Base-by-base conservation (phyloP, 2,113 vertebrate species). In the Hydrochoerus hydrochaeris region DNA sequence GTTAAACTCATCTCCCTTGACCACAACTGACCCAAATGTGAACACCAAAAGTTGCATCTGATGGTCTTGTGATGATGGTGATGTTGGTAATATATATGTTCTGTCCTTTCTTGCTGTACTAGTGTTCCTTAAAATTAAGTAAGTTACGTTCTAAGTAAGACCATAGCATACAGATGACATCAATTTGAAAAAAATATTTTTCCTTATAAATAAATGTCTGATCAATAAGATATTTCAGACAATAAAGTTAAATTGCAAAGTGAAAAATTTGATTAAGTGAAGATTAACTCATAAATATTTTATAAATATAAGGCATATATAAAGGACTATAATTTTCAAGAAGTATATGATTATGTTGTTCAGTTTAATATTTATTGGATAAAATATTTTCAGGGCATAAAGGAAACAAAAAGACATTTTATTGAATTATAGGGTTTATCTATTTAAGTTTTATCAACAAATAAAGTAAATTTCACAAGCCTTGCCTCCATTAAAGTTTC, bases 381-480 rank as follows among this genome's bases (percentile, higher is more conserved):
- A 91, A 92, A 90, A 69, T 0, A 4, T 60, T 71, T 77, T 96
- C 78, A 87, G 10, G 4, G 7, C 0, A 60, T 90, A 54, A 60
- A 80, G 44, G 7, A 7, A 65, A n/a, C 73, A 65, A 12, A 57
- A 82, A n/a, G 73, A 1, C 12, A 30, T 62, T 58, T 90, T 67
- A 58, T 38, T 84, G 1, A 82, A 24, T 7, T 41, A 11, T 91
- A 80, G 2, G 2, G 0, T 20, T 77, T 91, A 88, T 81, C 30
- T 96, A 92, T 81, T 90, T 65, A 46, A 38, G 16, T 85, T 28
- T 49, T 85, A 24, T 95, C 38, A 84, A n/a, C 17, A 90, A 92
- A 30, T 58, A 85, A 90, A 75, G 75, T 65, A 1, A 1, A 75
- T 77, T 62, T 83, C 1, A 10, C 19, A 88, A 22, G 8, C 0